phyloP scores from a whole-genome alignment of 2,888 invertebrate species.

The Pterostichus niger region DNA sequence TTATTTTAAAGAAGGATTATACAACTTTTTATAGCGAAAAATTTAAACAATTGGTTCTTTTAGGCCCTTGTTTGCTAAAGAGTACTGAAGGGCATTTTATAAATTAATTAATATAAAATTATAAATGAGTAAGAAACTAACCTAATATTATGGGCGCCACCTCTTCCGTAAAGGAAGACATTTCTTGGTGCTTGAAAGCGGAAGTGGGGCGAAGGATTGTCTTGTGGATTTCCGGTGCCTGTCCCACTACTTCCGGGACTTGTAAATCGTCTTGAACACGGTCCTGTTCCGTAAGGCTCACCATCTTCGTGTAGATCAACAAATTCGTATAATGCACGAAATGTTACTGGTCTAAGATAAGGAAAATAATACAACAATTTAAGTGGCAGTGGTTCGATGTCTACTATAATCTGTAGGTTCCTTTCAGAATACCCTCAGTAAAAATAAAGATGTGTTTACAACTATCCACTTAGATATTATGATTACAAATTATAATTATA shows the following conservation, averaged over 20 bases:
- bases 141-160: constrained; percentile 90
- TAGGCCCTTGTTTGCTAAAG: too few species aligned
- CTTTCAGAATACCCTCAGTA: too few species aligned
- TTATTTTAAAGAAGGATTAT: too few species aligned
- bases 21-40: too few species aligned
- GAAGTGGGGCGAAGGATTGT: constrained; percentile 34
- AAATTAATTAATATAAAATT: neutral
- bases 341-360: constrained; percentile 85
- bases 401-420: too few species aligned
- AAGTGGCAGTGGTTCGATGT: too few species aligned
- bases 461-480: too few species aligned
- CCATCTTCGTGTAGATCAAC: constrained; percentile 93
- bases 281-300: constrained; percentile 85
- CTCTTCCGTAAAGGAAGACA: constrained; percentile 91
- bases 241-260: constrained; percentile 77
- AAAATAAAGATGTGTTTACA: too few species aligned
- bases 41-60: neutral
- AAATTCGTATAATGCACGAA: constrained; percentile 92
- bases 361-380: neutral
- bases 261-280: constrained; percentile 88
- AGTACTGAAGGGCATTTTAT: too few species aligned
- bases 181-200: constrained; percentile 90
- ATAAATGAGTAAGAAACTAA: constrained; percentile 73
- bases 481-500: too few species aligned
- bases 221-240: constrained; percentile 58